A percentile compares a stretch with the other conserved stretches of the same genome.
Evolutionary conservation across 2,797 vertebrate genomes (phyloP).

Genomic region (Brachyalestes nurse): DNA sequence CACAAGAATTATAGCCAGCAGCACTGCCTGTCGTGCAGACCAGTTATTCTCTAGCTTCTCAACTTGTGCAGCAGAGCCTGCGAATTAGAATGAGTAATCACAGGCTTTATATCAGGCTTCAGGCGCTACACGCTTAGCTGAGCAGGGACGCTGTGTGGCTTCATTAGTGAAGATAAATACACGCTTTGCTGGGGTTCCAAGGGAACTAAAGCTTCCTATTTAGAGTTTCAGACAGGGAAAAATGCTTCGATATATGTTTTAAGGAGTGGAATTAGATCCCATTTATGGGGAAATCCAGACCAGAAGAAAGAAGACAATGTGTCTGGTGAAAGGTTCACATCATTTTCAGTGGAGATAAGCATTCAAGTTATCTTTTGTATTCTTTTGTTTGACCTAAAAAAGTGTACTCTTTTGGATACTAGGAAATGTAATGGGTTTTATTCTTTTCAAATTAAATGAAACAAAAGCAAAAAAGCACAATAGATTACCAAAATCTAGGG

Average conservation of each 20-base stretch:
- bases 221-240: not conserved
- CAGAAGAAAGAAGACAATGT: not conserved
- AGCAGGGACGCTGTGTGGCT: not conserved
- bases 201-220: not conserved
- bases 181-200: not conserved
- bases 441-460: not conserved
- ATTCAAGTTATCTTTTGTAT: not conserved
- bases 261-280: not conserved
- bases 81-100: slow-evolving; percentile 14
- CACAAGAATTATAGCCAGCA: not conserved
- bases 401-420: not conserved
- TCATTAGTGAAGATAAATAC: not conserved
- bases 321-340: not conserved
- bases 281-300: not conserved
- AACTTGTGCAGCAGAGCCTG: slow-evolving; percentile 15
- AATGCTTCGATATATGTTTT: not conserved
- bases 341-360: not conserved
- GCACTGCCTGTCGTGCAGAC: slow-evolving; percentile 1
- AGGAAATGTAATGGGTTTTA: not conserved
- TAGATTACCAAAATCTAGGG: not conserved
- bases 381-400: not conserved
- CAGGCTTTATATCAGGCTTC: slow-evolving; percentile 28
- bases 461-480: not conserved
- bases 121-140: not conserved
- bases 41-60: not conserved